A percentile compares a stretch with the other conserved stretches of the same genome.
Evolutionary conservation across 2,113 vertebrate species (phyloP).

Genomic region (Otocyon megalotis): DNA sequence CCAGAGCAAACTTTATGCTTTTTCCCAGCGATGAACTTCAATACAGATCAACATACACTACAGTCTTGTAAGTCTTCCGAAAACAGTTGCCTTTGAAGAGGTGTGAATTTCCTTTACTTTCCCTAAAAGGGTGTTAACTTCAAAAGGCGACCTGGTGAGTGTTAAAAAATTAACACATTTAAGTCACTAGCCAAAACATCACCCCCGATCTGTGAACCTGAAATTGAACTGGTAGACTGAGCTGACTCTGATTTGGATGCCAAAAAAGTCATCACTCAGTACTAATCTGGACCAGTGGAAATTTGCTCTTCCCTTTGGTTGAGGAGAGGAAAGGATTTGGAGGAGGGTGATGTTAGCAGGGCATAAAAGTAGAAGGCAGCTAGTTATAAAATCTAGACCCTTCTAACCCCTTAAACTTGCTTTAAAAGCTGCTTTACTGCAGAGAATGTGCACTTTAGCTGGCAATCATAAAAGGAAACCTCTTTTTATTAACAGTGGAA

Average conservation of each 20-base stretch:
- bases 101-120: conserved; percentile 80
- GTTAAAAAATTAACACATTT: conserved; percentile 83
- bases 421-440: conserved; percentile 75
- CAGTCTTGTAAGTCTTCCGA: conserved; percentile 59
- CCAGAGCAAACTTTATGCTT: background rate
- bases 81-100: conserved; percentile 77
- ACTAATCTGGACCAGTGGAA: conserved; percentile 24
- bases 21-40: conserved; percentile 24
- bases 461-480: conserved; percentile 72
- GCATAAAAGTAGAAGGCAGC: conserved; percentile 56
- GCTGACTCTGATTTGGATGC: conserved; percentile 41
- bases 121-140: conserved; percentile 82
- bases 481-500: conserved; percentile 73
- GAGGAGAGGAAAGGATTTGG: background rate
- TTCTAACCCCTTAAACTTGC: conserved; percentile 69
- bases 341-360: background rate
- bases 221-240: conserved; percentile 72
- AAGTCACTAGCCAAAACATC: conserved; percentile 80
- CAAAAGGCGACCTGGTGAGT: conserved; percentile 83
- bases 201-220: conserved; percentile 73
- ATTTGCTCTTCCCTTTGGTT: conserved; percentile 21
- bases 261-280: conserved; percentile 72
- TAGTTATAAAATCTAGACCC: conserved; percentile 62
- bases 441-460: conserved; percentile 72
- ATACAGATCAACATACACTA: conserved; percentile 21